Percentiles rank a stretch among this genome's conserved stretches.
phyloP scores from a whole-genome alignment of 1,140 invertebrate genomes.

The fruit fly (Drosophila melanogaster) region Release_6_plus_ISO1_MT NT_037436.4:3848001-3848500 shows the following conservation, averaged over 20 bases:
- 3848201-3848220: conserved; percentile 72
- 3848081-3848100: conserved; percentile 73
- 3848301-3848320: conserved; percentile 48
- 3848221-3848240: conserved; percentile 74
- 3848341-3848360: conserved; percentile 20
- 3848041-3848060: conserved; percentile 8
- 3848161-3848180: conserved; percentile 54
- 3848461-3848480: conserved; percentile 35
- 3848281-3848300: conserved; percentile 67
- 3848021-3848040: background rate
- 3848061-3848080: conserved; percentile 52
- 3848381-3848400: conserved; percentile 53
- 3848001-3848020: conserved; percentile 74
- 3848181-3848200: conserved; percentile 77
- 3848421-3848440: background rate
- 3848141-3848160: conserved; percentile 38
- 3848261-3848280: conserved; percentile 78
- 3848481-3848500: conserved; percentile 55
- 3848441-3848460: background rate
- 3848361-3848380: conserved; percentile 26
- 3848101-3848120: conserved; percentile 76
- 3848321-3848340: conserved; percentile 19
- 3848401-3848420: conserved; percentile 19
- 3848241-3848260: conserved; percentile 73
- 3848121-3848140: conserved; percentile 21